Conservation (phyloP, 2,797 vertebrate species). For the Esox lucius region DNA sequence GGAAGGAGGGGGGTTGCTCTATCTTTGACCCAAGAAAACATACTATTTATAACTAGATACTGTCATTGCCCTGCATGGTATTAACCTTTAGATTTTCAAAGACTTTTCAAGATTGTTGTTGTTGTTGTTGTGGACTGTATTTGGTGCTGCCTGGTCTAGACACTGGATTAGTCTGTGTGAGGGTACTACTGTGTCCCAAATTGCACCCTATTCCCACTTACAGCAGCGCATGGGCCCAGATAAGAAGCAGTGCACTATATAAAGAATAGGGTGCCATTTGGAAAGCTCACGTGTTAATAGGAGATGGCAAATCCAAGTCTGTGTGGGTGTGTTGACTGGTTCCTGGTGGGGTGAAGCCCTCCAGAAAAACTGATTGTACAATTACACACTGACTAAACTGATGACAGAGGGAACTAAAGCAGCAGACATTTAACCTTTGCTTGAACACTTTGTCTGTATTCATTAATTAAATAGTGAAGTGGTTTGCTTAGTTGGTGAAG, state of each 20-base stretch:
- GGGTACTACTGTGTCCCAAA: background rate
- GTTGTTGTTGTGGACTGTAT: conserved; percentile 1
- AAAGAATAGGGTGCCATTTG: background rate
- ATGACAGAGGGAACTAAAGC: background rate
- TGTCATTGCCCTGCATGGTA: conserved; percentile 2
- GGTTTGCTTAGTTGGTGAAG: background rate
- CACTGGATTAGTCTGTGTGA: conserved; percentile 36
- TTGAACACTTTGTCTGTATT: conserved; percentile 14
- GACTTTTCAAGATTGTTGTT: background rate
- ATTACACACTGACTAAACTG: conserved; percentile 6
- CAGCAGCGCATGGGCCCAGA: background rate
- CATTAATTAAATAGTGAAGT: background rate
- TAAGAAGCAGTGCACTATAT: background rate
- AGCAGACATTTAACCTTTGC: conserved; percentile 3
- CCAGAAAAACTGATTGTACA: conserved; percentile 6
- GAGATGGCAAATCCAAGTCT: conserved; percentile 37
- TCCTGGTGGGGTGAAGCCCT: background rate
- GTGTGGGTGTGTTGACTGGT: background rate
- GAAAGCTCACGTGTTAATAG: conserved; percentile 38
- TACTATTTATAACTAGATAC: background rate
- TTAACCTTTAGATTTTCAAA: background rate
- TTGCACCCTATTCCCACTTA: conserved; percentile 10
- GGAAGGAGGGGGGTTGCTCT: too few species aligned
- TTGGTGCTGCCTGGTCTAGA: conserved; percentile 21
- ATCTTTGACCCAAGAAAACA: background rate